A percentile compares a stretch with the other conserved stretches of the same genome.
phyloP scores from a whole-genome alignment of 2,888 invertebrate species.

The Hydropsyche betteni region DNA sequence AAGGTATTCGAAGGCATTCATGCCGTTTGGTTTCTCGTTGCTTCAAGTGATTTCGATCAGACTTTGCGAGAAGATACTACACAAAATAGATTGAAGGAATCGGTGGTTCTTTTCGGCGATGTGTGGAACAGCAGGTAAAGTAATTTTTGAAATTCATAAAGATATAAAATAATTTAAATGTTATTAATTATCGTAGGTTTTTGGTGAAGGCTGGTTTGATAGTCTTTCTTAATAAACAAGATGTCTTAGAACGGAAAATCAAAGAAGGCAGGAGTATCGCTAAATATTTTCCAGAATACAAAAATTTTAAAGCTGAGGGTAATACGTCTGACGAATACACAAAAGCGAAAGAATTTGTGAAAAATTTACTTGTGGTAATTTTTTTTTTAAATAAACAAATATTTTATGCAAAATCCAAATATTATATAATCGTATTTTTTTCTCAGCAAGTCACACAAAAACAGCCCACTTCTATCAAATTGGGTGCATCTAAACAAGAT shows the following conservation, averaged over 20 bases:
- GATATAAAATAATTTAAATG: not conserved
- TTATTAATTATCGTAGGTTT: conserved; percentile 64
- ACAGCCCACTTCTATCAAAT: conserved; percentile 58
- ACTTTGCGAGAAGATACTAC: conserved; percentile 74
- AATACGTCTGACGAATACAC: conserved; percentile 69
- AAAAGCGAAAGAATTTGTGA: conserved; percentile 73
- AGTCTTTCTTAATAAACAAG: conserved; percentile 85
- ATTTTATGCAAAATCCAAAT: not conserved
- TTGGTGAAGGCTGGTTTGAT: conserved; percentile 79
- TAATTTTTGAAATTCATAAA: not conserved
- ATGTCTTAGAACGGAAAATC: conserved; percentile 76
- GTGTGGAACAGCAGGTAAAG: conserved; percentile 79
- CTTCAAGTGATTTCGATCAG: conserved; percentile 83
- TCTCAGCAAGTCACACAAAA: conserved; percentile 68
- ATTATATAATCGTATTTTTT: not conserved
- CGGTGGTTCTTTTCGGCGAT: conserved; percentile 76
- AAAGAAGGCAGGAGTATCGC: conserved; percentile 71
- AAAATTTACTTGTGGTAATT: conserved; percentile 70
- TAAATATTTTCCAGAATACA: conserved; percentile 74
- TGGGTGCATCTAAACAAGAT: conserved; percentile 48
- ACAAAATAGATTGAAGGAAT: conserved; percentile 77
- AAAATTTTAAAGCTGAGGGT: conserved; percentile 61
- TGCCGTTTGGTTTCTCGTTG: conserved; percentile 82
- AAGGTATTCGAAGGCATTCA: conserved; percentile 84
- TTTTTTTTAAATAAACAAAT: conserved; percentile 10